phyloP scores from a whole-genome alignment of 2,113 vertebrate genomes.

The Egretta garzetta region DNA sequence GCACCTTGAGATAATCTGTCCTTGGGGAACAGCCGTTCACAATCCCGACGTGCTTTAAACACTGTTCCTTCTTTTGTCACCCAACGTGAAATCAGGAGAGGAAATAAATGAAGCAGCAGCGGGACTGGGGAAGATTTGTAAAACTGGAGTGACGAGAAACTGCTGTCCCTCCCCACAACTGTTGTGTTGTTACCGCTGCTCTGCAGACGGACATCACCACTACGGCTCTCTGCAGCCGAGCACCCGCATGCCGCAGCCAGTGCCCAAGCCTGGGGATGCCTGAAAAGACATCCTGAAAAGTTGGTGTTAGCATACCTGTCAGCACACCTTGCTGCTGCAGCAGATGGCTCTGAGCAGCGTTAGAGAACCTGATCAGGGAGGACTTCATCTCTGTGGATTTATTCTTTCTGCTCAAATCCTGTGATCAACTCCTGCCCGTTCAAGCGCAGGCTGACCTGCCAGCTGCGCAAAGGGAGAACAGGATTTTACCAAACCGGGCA shows the following conservation, averaged over 20 bases:
- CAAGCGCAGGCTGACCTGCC: background rate
- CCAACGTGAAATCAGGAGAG: background rate
- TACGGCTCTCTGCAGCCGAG: background rate
- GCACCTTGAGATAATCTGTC: background rate
- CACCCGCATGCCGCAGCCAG: accelerated
- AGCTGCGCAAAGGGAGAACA: background rate
- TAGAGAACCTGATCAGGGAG: background rate
- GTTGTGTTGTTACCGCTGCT: background rate
- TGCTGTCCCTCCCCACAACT: background rate
- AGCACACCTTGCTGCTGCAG: background rate
- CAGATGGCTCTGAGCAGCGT: accelerated
- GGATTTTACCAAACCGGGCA: background rate
- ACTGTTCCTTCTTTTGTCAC: background rate
- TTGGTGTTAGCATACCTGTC: accelerated
- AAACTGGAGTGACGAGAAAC: background rate
- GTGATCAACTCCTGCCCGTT: background rate
- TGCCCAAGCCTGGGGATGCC: background rate
- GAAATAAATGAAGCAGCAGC: background rate
- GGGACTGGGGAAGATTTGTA: background rate
- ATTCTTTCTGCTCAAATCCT: background rate
- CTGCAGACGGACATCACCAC: accelerated
- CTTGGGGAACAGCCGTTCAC: background rate
- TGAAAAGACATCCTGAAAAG: background rate
- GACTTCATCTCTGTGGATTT: background rate
- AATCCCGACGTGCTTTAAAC: background rate